These are phyloP conservation scores for Cheilosia grossa DNA, from an alignment of 2,888 invertebrate genomes.

Conservation along the genomic window DNA sequence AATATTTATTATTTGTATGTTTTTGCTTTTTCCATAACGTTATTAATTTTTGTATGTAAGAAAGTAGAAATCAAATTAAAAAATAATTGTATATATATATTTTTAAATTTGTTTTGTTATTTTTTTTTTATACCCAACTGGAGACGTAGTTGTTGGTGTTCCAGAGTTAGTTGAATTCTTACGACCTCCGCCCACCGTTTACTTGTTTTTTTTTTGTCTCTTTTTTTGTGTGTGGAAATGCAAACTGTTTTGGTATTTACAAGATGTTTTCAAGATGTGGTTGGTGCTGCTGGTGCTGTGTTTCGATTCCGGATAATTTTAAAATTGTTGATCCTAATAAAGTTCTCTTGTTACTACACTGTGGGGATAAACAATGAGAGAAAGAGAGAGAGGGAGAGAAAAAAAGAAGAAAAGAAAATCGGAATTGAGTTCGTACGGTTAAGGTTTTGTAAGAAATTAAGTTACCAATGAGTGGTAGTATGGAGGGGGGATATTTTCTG, in stretches of 20 bases:
- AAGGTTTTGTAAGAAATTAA: slow-evolving; percentile 16
- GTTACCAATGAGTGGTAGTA: slow-evolving; percentile 35
- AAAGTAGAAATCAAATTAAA: slow-evolving; percentile 62
- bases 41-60: slow-evolving; percentile 38
- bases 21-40: slow-evolving; percentile 18
- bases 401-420: slow-evolving; percentile 56
- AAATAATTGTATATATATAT: slow-evolving; percentile 13
- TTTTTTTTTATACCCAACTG: slow-evolving; percentile 53
- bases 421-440: slow-evolving; percentile 52
- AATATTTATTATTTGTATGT: slow-evolving; percentile 13
- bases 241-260: slow-evolving; percentile 59
- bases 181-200: neutral
- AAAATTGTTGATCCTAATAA: slow-evolving; percentile 69
- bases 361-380: slow-evolving; percentile 55
- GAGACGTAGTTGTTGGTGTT: slow-evolving; percentile 15
- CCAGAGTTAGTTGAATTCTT: slow-evolving; percentile 3
- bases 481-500: neutral
- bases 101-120: slow-evolving; percentile 7
- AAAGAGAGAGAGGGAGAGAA: slow-evolving; percentile 20
- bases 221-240: slow-evolving; percentile 37
- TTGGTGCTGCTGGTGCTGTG: slow-evolving; percentile 34
- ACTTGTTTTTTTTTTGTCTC: neutral
- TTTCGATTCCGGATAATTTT: slow-evolving; percentile 67
- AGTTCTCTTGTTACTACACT: slow-evolving; percentile 71
- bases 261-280: slow-evolving; percentile 49